Percentiles rank a stretch among this genome's conserved stretches.
phyloP scores from a whole-genome alignment of 2,888 invertebrate species.

The Ennomos erosarius region DNA sequence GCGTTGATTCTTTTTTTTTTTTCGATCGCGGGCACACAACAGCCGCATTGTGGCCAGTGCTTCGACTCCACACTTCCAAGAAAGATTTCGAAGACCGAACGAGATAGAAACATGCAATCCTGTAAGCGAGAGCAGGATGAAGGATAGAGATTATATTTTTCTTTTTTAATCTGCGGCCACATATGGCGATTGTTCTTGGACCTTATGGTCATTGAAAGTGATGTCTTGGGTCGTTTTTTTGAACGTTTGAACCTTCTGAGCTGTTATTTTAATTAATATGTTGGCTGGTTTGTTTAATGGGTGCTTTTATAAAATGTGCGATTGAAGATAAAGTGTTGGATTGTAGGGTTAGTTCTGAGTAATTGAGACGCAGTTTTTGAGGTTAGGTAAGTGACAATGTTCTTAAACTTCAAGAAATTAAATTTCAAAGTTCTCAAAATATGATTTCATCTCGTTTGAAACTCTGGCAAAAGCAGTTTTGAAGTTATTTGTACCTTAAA shows the following conservation, averaged over 20 bases:
- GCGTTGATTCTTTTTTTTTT: constrained; percentile 68
- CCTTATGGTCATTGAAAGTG: constrained; percentile 78
- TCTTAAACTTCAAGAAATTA: no score
- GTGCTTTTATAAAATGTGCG: not conserved
- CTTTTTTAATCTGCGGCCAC: constrained; percentile 82
- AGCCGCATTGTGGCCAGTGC: constrained; percentile 78
- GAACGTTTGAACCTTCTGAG: constrained; percentile 33
- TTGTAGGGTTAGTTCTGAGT: not conserved
- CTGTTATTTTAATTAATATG: constrained; percentile 79
- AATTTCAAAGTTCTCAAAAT: no score
- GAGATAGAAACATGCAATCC: constrained; percentile 50
- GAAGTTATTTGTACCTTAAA: no score
- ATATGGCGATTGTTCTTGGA: constrained; percentile 84
- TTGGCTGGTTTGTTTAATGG: constrained; percentile 53
- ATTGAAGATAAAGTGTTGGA: constrained; percentile 36
- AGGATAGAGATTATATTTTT: constrained; percentile 72
- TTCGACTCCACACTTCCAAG: constrained; percentile 76
- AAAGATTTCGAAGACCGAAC: constrained; percentile 76
- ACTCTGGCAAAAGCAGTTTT: no score
- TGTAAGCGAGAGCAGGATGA: constrained; percentile 47
- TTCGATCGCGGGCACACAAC: constrained; percentile 75
- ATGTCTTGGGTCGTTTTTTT: constrained; percentile 29
- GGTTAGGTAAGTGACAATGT: no score
- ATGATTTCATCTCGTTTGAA: no score
- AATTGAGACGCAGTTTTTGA: not conserved